Evolutionary conservation across 2,113 vertebrate genomes (phyloP).

Genomic region (Oceanodroma tethys): DNA sequence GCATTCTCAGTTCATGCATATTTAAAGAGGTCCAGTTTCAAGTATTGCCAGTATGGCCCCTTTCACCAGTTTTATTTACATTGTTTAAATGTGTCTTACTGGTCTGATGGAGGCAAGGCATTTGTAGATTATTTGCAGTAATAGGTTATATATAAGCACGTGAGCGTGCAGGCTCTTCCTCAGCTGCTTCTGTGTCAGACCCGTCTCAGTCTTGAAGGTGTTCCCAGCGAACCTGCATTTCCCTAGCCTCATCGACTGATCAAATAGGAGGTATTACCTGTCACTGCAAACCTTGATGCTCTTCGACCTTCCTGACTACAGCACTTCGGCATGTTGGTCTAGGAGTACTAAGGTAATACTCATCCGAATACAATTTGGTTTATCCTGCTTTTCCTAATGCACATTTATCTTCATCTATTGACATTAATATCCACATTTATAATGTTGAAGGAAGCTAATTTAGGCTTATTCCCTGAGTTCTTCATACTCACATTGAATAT

Average conservation of each 20-base stretch:
- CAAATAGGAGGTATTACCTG: background rate
- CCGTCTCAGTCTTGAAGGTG: background rate
- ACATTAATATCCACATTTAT: background rate
- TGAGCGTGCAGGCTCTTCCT: background rate
- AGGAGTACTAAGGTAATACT: background rate
- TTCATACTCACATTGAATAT: background rate
- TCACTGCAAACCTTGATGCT: background rate
- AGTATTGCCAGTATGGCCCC: background rate
- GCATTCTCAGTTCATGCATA: rapidly evolving
- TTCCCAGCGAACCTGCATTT: background rate
- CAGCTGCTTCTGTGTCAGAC: background rate
- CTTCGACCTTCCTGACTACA: background rate
- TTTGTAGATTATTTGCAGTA: background rate
- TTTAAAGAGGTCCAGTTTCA: background rate
- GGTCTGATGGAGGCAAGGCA: background rate
- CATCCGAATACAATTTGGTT: background rate
- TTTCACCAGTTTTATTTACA: background rate
- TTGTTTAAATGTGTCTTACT: background rate
- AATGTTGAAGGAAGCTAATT: conserved; percentile 39
- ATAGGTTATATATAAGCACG: background rate
- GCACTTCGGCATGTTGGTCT: background rate
- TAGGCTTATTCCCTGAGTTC: conserved; percentile 67
- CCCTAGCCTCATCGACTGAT: background rate
- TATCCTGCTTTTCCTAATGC: background rate
- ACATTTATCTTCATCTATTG: background rate